Evolutionary conservation across 2,888 invertebrate species (phyloP).

Genomic region (Mythimna loreyi): DNA sequence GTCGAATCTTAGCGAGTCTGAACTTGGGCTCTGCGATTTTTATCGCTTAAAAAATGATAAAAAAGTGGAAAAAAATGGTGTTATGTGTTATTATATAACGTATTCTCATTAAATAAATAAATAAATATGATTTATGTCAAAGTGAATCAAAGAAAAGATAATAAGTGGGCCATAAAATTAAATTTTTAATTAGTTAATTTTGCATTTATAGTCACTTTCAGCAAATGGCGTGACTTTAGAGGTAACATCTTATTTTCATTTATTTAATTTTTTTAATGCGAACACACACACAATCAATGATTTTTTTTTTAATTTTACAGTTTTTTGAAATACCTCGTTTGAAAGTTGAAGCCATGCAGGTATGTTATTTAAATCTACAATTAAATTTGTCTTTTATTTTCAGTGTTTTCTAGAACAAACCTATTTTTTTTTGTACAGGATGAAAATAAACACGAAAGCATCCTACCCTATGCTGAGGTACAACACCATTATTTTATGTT

Average conservation of each 20-base stretch:
- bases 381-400: not conserved
- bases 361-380: not conserved
- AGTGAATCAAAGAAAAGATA: too few relatives aligned
- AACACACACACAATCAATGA: too few relatives aligned
- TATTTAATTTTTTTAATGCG: not conserved
- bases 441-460: not conserved
- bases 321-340: constrained; percentile 42
- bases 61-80: too few relatives aligned
- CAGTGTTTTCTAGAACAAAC: not conserved
- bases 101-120: too few relatives aligned
- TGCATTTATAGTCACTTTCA: constrained; percentile 11
- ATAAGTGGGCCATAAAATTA: too few relatives aligned
- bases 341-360: constrained; percentile 25
- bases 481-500: too few relatives aligned
- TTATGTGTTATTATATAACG: too few relatives aligned
- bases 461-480: constrained; percentile 28
- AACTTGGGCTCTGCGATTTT: too few relatives aligned
- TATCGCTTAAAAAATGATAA: too few relatives aligned
- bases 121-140: too few relatives aligned
- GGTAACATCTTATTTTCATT: constrained; percentile 3
- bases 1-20: too few relatives aligned
- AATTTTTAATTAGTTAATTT: too few relatives aligned
- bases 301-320: constrained; percentile 4
- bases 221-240: constrained; percentile 32
- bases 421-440: not conserved